Evolutionary conservation across 2,113 vertebrate genomes (phyloP).

Genomic region (Colistium nudipinnis): DNA sequence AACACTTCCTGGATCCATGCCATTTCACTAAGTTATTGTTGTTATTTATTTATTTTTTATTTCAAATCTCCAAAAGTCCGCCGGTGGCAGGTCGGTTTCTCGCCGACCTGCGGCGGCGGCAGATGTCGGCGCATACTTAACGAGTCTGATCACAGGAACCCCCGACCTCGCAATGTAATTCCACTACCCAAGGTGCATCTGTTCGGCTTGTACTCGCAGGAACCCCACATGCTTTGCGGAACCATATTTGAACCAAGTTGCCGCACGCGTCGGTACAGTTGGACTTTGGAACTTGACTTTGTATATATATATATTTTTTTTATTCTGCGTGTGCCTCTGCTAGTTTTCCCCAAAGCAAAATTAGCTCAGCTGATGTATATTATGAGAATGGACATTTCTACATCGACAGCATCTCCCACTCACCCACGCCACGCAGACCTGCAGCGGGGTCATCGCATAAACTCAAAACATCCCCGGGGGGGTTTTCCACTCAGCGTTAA

Average conservation of each 20-base stretch:
- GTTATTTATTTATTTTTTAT: slow-evolving; percentile 32
- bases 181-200: slow-evolving; percentile 69
- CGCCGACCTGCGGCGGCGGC: slow-evolving; percentile 44
- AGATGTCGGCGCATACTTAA: slow-evolving; percentile 71
- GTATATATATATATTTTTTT: slow-evolving; percentile 30
- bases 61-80: slow-evolving; percentile 7
- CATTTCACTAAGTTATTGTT: slow-evolving; percentile 35
- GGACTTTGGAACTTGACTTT: slow-evolving; percentile 20
- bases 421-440: neutral
- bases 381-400: slow-evolving; percentile 9
- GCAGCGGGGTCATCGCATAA: slow-evolving; percentile 34
- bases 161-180: slow-evolving; percentile 63
- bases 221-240: slow-evolving; percentile 63
- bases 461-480: neutral
- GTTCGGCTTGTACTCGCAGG: slow-evolving; percentile 64
- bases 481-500: slow-evolving; percentile 17
- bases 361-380: neutral
- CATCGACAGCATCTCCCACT: slow-evolving; percentile 8
- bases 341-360: slow-evolving; percentile 2
- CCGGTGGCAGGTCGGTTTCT: slow-evolving; percentile 27
- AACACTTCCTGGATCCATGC: slow-evolving; percentile 56
- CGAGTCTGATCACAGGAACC: slow-evolving; percentile 64
- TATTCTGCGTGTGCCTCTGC: neutral
- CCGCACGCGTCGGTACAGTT: no score
- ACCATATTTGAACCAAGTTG: slow-evolving; percentile 73